These are phyloP conservation scores for Parasteatoda lunata DNA, from an alignment of 2,888 invertebrate genomes.

Conservation along the genomic window DNA sequence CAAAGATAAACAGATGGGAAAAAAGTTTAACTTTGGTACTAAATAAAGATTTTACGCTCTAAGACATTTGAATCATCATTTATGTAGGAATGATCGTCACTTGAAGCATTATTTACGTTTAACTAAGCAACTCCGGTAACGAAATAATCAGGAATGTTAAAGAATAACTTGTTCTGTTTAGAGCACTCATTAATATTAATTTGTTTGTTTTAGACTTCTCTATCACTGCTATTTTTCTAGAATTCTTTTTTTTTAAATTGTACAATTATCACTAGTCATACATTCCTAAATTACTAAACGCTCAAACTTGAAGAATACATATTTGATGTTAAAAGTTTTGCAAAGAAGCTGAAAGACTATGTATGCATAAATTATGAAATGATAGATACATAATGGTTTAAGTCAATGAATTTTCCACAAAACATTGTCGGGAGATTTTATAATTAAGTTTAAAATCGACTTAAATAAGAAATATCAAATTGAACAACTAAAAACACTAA, in stretches of 20 bases:
- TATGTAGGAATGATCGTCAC: slow-evolving; percentile 22
- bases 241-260: neutral
- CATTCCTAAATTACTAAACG: neutral
- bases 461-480: no score
- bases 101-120: neutral
- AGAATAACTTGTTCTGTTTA: slow-evolving; percentile 12
- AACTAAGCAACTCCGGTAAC: neutral
- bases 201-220: slow-evolving; percentile 8
- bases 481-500: no score
- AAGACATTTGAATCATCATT: slow-evolving; percentile 33
- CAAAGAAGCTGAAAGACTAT: no score
- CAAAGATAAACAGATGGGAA: neutral
- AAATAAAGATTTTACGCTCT: neutral
- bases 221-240: neutral
- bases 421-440: no score
- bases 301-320: neutral
- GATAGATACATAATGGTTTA: no score
- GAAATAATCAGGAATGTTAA: slow-evolving; percentile 34
- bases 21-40: neutral
- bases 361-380: no score
- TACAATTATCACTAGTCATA: neutral
- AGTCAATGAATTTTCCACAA: no score
- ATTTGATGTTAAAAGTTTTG: no score
- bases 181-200: slow-evolving; percentile 50
- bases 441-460: no score